phyloP scores from a whole-genome alignment of 2,888 invertebrate species.

The Timema podura region DNA sequence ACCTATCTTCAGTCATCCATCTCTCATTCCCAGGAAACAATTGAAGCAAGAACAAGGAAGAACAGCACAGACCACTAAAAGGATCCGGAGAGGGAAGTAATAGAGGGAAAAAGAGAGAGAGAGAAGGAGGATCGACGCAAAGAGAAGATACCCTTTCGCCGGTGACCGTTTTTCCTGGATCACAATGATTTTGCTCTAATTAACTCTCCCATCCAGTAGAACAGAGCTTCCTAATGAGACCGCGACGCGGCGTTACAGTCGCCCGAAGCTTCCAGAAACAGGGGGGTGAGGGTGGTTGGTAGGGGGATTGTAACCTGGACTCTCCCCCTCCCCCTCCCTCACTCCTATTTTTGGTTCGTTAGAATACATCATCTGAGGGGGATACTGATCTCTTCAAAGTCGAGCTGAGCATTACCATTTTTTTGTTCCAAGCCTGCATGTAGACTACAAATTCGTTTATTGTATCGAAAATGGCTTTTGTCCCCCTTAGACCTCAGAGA shows the following conservation, averaged over 20 bases:
- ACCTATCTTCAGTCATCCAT: too few species aligned
- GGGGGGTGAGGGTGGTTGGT: not conserved
- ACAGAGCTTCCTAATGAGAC: slow-evolving; percentile 26
- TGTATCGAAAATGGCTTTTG: slow-evolving; percentile 14
- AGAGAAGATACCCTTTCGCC: slow-evolving; percentile 48
- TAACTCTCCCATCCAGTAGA: slow-evolving; percentile 23
- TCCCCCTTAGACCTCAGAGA: slow-evolving; percentile 8
- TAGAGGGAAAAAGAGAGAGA: slow-evolving; percentile 41
- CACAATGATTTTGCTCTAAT: slow-evolving; percentile 28
- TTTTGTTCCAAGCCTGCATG: not conserved
- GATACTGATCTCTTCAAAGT: slow-evolving; percentile 16
- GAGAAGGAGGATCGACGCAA: slow-evolving; percentile 47
- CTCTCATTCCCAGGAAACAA: too few species aligned
- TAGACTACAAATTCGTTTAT: slow-evolving; percentile 15
- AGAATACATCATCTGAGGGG: slow-evolving; percentile 21
- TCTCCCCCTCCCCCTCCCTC: slow-evolving; percentile 22
- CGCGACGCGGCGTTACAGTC: slow-evolving; percentile 19
- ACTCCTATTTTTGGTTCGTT: slow-evolving; percentile 20
- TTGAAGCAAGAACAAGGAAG: not conserved
- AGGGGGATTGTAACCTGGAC: slow-evolving; percentile 7
- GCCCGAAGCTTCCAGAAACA: slow-evolving; percentile 14
- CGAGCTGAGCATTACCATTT: slow-evolving; percentile 7
- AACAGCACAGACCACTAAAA: not conserved
- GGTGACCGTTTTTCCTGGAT: slow-evolving; percentile 34
- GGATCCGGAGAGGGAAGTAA: slow-evolving; percentile 28